Conservation (phyloP, 2,797 vertebrate species). For the Melanotaenia nigrans region DNA sequence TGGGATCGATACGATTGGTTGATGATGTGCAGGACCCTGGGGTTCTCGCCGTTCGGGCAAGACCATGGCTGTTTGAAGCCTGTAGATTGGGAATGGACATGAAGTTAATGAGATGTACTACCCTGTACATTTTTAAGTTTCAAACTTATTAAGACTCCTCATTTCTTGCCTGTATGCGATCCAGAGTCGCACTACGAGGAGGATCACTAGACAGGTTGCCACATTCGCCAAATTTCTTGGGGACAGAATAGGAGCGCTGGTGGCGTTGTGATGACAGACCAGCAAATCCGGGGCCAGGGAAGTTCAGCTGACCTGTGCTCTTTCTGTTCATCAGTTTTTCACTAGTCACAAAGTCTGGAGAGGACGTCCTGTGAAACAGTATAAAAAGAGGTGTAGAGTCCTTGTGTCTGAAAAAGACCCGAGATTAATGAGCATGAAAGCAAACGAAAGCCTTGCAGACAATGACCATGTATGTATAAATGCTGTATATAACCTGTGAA, state of each 20-base stretch:
- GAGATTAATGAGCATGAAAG: background rate
- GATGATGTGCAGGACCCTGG: slow-evolving; percentile 90
- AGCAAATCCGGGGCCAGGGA: slow-evolving; percentile 83
- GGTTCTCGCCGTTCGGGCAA: slow-evolving; percentile 85
- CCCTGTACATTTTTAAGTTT: background rate
- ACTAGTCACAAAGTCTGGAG: slow-evolving; percentile 91
- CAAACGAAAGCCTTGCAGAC: background rate
- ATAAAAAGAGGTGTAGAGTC: background rate
- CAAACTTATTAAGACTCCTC: background rate
- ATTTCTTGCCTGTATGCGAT: slow-evolving; percentile 90
- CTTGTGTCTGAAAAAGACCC: background rate
- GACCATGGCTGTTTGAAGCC: slow-evolving; percentile 93
- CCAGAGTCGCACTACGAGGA: slow-evolving; percentile 95
- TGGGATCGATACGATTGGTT: slow-evolving; percentile 83
- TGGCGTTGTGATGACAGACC: slow-evolving; percentile 91
- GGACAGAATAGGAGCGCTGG: slow-evolving; percentile 97
- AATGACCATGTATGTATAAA: background rate
- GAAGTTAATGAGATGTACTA: slow-evolving; percentile 2
- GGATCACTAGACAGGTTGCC: slow-evolving; percentile 88
- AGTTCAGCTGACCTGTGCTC: slow-evolving; percentile 97
- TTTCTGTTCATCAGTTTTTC: slow-evolving; percentile 94
- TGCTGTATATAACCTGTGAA: background rate
- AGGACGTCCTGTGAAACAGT: slow-evolving; percentile 87
- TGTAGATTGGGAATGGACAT: slow-evolving; percentile 23
- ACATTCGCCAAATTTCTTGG: slow-evolving; percentile 96